These are phyloP conservation scores for Oryzias woworae DNA, from an alignment of 2,113 vertebrate genomes.

Conservation along the genomic window DNA sequence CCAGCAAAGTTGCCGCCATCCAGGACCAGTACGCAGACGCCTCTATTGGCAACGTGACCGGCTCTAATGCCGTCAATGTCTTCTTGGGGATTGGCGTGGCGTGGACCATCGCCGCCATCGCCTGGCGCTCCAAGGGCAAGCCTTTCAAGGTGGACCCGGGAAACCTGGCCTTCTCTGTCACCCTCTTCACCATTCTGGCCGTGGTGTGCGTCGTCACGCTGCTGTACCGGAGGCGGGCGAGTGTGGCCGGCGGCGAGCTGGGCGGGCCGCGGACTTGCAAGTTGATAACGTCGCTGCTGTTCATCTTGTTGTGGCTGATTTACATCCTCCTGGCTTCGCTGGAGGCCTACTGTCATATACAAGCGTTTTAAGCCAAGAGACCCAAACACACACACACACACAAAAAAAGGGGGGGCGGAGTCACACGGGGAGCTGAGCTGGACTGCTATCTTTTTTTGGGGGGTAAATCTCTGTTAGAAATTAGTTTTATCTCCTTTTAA, in stretches of 20 bases:
- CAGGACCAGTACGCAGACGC: conserved; percentile 86
- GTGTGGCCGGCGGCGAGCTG: conserved; percentile 79
- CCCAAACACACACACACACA: conserved; percentile 37
- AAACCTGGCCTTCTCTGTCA: conserved; percentile 84
- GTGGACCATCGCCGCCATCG: conserved; percentile 82
- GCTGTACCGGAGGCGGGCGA: conserved; percentile 77
- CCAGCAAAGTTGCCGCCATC: conserved; percentile 84
- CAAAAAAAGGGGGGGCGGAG: not conserved
- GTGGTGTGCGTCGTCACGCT: conserved; percentile 68
- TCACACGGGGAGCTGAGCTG: not conserved
- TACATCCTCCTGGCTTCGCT: conserved; percentile 83
- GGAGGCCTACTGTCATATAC: conserved; percentile 83
- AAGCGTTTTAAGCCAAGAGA: conserved; percentile 62
- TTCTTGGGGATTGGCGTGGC: conserved; percentile 84
- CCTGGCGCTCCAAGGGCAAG: conserved; percentile 76
- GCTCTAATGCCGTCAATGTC: conserved; percentile 84
- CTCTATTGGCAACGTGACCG: conserved; percentile 84
- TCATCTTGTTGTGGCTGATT: conserved; percentile 78
- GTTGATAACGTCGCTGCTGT: conserved; percentile 73
- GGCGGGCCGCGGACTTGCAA: conserved; percentile 82
- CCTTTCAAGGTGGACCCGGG: conserved; percentile 78
- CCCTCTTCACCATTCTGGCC: conserved; percentile 80
- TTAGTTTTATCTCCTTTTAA: conserved; percentile 4
- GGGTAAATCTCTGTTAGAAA: conserved; percentile 4
- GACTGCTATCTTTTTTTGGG: not conserved